Base-by-base conservation (phyloP, 2,888 invertebrate species). In the Drosophila incognita region DNA sequence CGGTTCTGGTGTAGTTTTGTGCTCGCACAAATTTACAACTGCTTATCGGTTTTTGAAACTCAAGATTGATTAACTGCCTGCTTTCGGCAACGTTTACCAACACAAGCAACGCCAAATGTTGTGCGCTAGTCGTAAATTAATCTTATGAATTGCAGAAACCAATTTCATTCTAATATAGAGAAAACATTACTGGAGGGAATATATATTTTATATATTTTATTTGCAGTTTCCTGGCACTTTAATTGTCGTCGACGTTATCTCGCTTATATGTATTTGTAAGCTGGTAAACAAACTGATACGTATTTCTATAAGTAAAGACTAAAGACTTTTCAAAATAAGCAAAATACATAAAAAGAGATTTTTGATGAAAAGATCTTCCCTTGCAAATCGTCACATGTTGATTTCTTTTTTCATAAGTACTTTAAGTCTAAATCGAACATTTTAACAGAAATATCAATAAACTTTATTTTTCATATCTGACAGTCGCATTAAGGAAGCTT, bases 11-110 rank as follows among this genome's bases (percentile, higher is more conserved):
- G 62, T 42, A 21, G 62, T 49, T 69, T 57, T 69, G 53, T 60
- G 57, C 56, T 65, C 74, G 24, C 67, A 67, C 71, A 72, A 69
- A 75, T 72, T 76, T 72, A 69, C 64, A 76, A 62, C 63, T 79
- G 56, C 71, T 69, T 72, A 76, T 76, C 75, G 64, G 62, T 73
- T 52, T 66, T 56, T 49, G 57, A 61, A 64, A 31, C 59, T 38
- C 40, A 58, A 74, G 63, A 67, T 77, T 77, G 77, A 77, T 77
- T 70, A 70, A 64, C 61, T 70, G 59, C 42, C 42, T 21, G 49
- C 54, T 21, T 38, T 31, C 13, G 40, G 38, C 24, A 48, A 46
- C 62, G 29, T 40, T 71, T 51, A 42, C 60, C 57, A 67, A 65
- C 53, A 57, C 59, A 49, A 0, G 13, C 33, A 52, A 15, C 40